Evolutionary conservation across 2,797 vertebrate species (phyloP).

Genomic region (Balearica regulorum): DNA sequence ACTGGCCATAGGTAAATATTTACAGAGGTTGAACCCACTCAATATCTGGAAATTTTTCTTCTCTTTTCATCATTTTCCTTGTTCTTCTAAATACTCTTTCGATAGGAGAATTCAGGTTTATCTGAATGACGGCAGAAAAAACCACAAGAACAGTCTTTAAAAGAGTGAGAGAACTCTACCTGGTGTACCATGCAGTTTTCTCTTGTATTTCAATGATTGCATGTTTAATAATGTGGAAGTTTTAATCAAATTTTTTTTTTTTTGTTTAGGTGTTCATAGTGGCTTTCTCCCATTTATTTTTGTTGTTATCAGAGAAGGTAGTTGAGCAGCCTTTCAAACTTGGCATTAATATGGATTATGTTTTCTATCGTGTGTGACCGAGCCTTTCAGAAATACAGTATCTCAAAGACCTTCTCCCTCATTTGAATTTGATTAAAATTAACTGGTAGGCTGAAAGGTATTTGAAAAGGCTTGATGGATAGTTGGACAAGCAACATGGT

Average conservation of each 20-base stretch:
- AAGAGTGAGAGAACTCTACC: not conserved
- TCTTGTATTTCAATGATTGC: not conserved
- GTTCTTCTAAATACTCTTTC: not conserved
- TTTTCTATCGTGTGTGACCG: not conserved
- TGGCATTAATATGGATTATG: not conserved
- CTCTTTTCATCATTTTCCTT: not conserved
- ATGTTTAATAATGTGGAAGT: not conserved
- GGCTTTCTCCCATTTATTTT: not conserved
- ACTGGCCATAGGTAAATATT: not conserved
- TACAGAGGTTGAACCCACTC: not conserved
- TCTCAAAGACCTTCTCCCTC: not conserved
- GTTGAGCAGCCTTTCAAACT: not conserved
- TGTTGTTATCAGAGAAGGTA: not conserved
- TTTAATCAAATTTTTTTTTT: not conserved
- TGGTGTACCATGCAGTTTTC: not conserved
- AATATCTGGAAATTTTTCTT: not conserved
- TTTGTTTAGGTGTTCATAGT: not conserved
- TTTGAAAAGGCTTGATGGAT: not conserved
- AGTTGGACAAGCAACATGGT: not conserved
- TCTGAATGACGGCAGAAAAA: not conserved
- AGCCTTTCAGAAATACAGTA: not conserved
- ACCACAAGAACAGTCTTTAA: not conserved
- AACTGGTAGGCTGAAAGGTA: not conserved
- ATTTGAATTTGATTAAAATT: not conserved
- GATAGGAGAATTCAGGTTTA: not conserved